phyloP scores from a whole-genome alignment of 1,140 invertebrate species.

The Wiebesia pumilae region DNA sequence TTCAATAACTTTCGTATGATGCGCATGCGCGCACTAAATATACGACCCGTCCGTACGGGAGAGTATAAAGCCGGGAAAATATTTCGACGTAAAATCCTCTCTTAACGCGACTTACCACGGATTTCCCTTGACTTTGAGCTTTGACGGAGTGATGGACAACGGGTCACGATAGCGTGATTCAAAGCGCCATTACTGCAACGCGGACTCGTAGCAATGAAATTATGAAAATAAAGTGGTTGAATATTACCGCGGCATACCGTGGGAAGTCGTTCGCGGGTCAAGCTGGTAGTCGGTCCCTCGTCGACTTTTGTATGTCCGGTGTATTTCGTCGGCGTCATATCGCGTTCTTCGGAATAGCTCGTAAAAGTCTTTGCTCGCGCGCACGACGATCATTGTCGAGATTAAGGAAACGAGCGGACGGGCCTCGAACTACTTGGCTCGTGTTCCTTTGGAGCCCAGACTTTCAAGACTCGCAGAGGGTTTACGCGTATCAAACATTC shows the following conservation, averaged over 20 bases:
- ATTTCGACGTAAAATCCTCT: neutral
- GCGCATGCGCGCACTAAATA: slow-evolving; percentile 1
- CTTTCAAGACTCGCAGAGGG: slow-evolving; percentile 16
- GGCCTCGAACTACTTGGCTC: slow-evolving; percentile 43
- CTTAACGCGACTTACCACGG: slow-evolving; percentile 6
- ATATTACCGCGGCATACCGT: slow-evolving; percentile 61
- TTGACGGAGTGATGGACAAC: slow-evolving; percentile 23
- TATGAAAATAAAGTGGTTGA: slow-evolving; percentile 60
- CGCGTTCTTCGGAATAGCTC: slow-evolving; percentile 59
- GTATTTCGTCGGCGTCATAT: slow-evolving; percentile 52
- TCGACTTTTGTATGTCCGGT: slow-evolving; percentile 55
- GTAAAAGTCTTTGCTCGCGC: slow-evolving; percentile 65
- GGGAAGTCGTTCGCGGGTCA: slow-evolving; percentile 71
- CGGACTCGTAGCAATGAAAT: slow-evolving; percentile 58
- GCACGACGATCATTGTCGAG: slow-evolving; percentile 70
- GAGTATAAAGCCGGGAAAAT: neutral
- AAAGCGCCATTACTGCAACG: slow-evolving; percentile 54
- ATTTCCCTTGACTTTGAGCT: slow-evolving; percentile 49
- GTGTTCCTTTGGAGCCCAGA: slow-evolving; percentile 5
- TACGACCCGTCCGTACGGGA: neutral
- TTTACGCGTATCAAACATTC: slow-evolving; percentile 30
- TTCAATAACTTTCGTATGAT: neutral
- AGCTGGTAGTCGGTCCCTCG: slow-evolving; percentile 44
- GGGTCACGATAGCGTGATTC: slow-evolving; percentile 51
- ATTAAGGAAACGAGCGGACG: slow-evolving; percentile 65